Evolutionary conservation across 2,888 invertebrate genomes (phyloP).

Genomic region (Perizoma affinitatum): DNA sequence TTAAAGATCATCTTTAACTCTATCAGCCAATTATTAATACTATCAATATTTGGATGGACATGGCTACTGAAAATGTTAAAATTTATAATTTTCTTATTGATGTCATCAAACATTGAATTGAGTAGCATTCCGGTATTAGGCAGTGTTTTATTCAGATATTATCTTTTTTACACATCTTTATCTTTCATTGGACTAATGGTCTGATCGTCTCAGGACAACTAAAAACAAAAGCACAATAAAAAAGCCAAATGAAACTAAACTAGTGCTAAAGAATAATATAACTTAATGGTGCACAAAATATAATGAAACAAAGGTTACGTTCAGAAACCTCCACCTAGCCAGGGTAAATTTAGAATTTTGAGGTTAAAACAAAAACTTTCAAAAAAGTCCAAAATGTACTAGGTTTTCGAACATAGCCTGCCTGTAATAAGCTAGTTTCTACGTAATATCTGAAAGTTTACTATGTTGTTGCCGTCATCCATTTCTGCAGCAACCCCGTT

Average conservation of each 20-base stretch:
- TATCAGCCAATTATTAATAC: too few relatives aligned
- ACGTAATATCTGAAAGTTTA: conserved; percentile 70
- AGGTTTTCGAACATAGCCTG: conserved; percentile 84
- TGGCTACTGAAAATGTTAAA: too few relatives aligned
- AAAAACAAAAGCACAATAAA: conserved; percentile 18
- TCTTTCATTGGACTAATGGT: too few relatives aligned
- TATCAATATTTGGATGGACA: too few relatives aligned
- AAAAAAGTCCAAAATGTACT: conserved; percentile 34
- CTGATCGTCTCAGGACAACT: too few relatives aligned
- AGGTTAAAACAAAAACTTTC: conserved; percentile 36
- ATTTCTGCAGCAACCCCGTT: conserved; percentile 76
- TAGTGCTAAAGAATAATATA: conserved; percentile 33
- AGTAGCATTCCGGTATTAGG: too few relatives aligned
- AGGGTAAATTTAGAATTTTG: conserved; percentile 47
- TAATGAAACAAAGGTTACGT: conserved; percentile 70
- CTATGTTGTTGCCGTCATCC: conserved; percentile 71
- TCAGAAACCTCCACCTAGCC: conserved; percentile 75
- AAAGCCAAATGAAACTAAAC: conserved; percentile 23
- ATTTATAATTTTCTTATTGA: too few relatives aligned
- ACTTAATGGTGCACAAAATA: conserved; percentile 35
- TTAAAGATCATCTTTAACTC: too few relatives aligned
- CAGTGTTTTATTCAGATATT: too few relatives aligned
- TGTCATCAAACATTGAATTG: too few relatives aligned
- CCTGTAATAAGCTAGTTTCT: conserved; percentile 67
- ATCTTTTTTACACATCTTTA: too few relatives aligned